Evolutionary conservation across 2,797 vertebrate genomes (phyloP).

Genomic region (Orientallactaga sibirica): DNA sequence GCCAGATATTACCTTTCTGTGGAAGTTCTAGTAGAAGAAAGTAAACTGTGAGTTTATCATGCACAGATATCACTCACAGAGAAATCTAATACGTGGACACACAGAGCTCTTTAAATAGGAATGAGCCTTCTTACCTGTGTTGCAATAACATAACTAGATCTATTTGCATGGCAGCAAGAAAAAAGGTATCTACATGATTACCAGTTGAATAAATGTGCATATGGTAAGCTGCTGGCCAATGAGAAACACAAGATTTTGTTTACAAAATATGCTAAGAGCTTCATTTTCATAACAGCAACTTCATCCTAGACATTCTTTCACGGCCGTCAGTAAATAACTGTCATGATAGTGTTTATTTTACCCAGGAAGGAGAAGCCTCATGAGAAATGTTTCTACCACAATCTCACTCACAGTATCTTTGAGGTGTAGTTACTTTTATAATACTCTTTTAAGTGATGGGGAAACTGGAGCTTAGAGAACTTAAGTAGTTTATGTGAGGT

Average conservation of each 20-base stretch:
- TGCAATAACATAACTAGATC: background rate
- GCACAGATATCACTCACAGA: background rate
- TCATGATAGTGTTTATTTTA: background rate
- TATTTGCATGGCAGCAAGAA: background rate
- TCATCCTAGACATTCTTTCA: background rate
- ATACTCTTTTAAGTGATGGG: conserved; percentile 17
- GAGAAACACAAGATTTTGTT: conserved; percentile 4
- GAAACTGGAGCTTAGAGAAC: background rate
- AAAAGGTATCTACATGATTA: background rate
- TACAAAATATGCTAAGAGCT: background rate
- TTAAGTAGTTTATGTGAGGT: conserved; percentile 41
- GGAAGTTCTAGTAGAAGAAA: background rate
- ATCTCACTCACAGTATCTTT: conserved; percentile 45
- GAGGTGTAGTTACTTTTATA: background rate
- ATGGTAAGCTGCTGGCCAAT: background rate
- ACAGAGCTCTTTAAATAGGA: background rate
- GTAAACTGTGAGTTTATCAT: background rate
- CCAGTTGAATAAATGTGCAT: background rate
- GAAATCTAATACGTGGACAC: background rate
- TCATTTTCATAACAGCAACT: background rate
- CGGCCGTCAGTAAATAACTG: background rate
- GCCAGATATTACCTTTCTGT: background rate
- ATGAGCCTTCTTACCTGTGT: background rate
- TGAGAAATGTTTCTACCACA: background rate
- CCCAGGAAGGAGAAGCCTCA: background rate